Conservation (phyloP, 2,113 vertebrate species). For the Pseudopipra pipra region DNA sequence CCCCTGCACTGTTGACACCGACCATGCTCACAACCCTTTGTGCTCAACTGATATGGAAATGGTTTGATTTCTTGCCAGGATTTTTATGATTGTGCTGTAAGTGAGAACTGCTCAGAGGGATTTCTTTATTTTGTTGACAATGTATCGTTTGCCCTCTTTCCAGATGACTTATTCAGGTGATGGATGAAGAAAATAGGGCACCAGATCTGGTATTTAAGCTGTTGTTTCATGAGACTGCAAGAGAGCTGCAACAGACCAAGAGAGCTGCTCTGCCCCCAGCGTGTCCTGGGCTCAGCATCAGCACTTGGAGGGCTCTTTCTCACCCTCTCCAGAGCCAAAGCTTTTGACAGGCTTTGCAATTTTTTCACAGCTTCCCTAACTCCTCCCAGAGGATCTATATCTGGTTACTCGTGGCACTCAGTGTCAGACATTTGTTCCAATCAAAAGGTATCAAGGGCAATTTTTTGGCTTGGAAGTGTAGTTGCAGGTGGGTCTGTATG, state of each 20-base stretch:
- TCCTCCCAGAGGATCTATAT: not conserved
- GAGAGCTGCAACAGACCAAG: not conserved
- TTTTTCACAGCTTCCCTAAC: not conserved
- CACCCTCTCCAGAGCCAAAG: not conserved
- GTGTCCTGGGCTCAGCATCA: not conserved
- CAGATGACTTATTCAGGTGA: slow-evolving; percentile 18
- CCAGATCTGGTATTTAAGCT: not conserved
- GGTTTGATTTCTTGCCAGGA: not conserved
- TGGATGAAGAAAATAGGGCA: not conserved
- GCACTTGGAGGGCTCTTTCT: not conserved
- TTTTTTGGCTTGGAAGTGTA: not conserved
- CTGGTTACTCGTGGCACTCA: not conserved
- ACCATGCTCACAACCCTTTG: not conserved
- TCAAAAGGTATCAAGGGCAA: not conserved
- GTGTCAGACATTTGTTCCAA: not conserved
- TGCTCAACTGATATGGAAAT: not conserved
- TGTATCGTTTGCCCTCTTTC: not conserved
- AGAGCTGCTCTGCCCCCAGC: not conserved
- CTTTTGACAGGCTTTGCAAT: not conserved
- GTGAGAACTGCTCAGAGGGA: not conserved
- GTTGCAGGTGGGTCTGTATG: not conserved
- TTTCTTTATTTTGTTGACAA: not conserved
- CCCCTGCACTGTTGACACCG: not conserved
- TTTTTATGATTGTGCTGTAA: not conserved
- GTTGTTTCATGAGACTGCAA: not conserved